A percentile compares a stretch with the other conserved stretches of the same genome.
These are phyloP conservation scores for Axea sp. DNA, from an alignment of 2,888 invertebrate species.

Conservation along the genomic window DNA sequence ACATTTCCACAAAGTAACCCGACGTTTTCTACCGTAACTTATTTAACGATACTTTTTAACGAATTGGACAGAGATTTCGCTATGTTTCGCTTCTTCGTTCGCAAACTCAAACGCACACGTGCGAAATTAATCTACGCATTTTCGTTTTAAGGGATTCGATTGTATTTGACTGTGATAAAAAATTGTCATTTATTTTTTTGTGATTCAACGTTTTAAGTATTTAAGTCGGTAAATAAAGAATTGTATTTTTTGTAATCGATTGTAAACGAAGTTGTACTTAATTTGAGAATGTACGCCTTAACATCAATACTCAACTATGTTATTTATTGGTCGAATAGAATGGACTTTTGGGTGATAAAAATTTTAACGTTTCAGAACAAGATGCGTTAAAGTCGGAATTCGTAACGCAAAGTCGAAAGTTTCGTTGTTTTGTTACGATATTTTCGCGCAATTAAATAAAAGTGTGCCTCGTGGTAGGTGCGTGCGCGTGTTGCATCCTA, in stretches of 20 bases:
- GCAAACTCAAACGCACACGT: conserved; percentile 32
- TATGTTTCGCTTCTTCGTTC: too few species aligned
- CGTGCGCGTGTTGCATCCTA: too few species aligned
- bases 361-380: too few species aligned
- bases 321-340: conserved; percentile 57
- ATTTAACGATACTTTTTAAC: too few species aligned
- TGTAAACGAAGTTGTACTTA: conserved; percentile 7
- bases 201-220: too few species aligned
- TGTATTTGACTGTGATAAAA: conserved; percentile 55
- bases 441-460: too few species aligned
- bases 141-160: conserved; percentile 21
- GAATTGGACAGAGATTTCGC: too few species aligned
- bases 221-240: conserved; percentile 11
- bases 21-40: not conserved
- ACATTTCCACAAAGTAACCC: conserved; percentile 61
- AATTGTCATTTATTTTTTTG: too few species aligned
- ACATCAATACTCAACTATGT: conserved; percentile 46
- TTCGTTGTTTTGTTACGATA: conserved; percentile 44
- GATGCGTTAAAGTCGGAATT: conserved; percentile 28
- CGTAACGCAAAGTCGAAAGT: too few species aligned
- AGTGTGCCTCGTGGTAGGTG: too few species aligned
- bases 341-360: conserved; percentile 52
- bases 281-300: conserved; percentile 44
- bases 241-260: conserved; percentile 1
- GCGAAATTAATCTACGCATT: not conserved